phyloP scores from a whole-genome alignment of 2,888 invertebrate species.

The Apotomis betuletana region DNA sequence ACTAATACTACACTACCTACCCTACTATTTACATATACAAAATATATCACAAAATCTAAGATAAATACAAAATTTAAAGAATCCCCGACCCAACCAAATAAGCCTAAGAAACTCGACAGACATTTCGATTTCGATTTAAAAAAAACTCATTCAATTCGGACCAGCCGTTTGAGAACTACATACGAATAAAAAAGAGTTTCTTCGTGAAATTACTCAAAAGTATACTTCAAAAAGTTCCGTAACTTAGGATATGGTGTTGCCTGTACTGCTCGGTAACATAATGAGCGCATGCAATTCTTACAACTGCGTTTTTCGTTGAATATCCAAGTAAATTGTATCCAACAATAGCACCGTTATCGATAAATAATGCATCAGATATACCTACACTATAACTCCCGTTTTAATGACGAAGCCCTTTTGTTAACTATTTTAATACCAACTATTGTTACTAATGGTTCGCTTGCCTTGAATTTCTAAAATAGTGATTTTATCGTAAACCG shows the following conservation, averaged over 20 bases:
- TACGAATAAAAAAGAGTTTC: too few relatives aligned
- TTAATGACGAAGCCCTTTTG: slow-evolving; percentile 61
- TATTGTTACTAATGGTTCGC: slow-evolving; percentile 52
- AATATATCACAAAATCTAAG: too few relatives aligned
- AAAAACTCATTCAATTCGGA: too few relatives aligned
- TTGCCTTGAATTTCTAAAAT: slow-evolving; percentile 45
- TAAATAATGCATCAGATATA: slow-evolving; percentile 61
- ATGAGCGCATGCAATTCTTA: background rate
- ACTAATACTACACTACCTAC: background rate
- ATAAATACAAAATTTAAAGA: too few relatives aligned
- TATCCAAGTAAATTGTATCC: slow-evolving; percentile 17
- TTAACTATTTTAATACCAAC: slow-evolving; percentile 42
- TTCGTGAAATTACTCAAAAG: too few relatives aligned
- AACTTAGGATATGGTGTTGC: too few relatives aligned
- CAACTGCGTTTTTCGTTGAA: background rate
- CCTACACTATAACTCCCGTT: slow-evolving; percentile 43
- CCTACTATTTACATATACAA: too few relatives aligned
- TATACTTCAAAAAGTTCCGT: too few relatives aligned
- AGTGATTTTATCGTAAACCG: slow-evolving; percentile 47
- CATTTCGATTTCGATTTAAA: too few relatives aligned
- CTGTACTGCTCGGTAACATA: background rate
- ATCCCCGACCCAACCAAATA: too few relatives aligned
- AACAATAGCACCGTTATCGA: slow-evolving; percentile 61
- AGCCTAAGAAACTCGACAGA: too few relatives aligned
- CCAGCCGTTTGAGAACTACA: too few relatives aligned